Conservation (phyloP, 2,113 vertebrate species). For the Bucco capensis region DNA sequence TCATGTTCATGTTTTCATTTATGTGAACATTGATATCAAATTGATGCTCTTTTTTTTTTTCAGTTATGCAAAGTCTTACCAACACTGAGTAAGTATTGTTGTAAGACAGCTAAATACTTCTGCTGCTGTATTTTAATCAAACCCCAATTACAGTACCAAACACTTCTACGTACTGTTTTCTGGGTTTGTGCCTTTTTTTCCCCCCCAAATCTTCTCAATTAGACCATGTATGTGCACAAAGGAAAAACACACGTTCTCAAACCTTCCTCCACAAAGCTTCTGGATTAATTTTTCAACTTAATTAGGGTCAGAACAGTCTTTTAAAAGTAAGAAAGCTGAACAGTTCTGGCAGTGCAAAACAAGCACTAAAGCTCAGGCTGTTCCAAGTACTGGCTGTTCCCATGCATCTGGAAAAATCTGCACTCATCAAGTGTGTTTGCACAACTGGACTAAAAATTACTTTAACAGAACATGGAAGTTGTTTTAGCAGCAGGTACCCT, state of each 20-base stretch:
- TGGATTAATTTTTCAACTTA: conserved; percentile 9
- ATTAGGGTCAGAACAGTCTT: not conserved
- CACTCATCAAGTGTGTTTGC: not conserved
- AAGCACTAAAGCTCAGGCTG: not conserved
- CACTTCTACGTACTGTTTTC: not conserved
- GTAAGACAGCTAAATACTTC: not conserved
- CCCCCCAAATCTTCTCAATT: not conserved
- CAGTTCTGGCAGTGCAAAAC: not conserved
- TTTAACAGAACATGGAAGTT: not conserved
- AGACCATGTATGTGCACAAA: not conserved
- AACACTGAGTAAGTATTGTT: not conserved
- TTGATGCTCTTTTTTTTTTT: not conserved
- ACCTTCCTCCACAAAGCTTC: not conserved
- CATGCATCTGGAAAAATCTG: not conserved
- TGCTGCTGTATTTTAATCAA: not conserved
- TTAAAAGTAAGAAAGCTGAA: conserved; percentile 20
- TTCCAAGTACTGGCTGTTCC: conserved; percentile 10
- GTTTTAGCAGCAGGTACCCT: not conserved
- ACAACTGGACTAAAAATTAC: not conserved
- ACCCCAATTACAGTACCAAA: not conserved
- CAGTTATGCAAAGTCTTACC: not conserved
- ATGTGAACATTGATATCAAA: not conserved
- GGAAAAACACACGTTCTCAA: not conserved
- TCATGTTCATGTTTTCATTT: not conserved
- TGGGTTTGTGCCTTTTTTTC: not conserved